These are phyloP conservation scores for Ectobius pallidus DNA, from an alignment of 2,888 invertebrate species.

Conservation along the genomic window DNA sequence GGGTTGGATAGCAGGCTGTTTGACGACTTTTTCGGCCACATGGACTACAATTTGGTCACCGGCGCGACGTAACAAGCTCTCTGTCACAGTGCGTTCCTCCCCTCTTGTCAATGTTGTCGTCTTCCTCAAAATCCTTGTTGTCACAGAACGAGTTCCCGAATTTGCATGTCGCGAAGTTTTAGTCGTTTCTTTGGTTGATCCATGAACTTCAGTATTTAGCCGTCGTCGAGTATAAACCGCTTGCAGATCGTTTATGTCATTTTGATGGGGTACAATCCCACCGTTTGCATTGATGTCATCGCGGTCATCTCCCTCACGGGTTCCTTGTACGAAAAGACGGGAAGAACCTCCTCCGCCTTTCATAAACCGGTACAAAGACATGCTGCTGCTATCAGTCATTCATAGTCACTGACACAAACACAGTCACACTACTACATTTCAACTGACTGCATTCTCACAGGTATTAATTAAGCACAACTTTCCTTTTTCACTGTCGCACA, in stretches of 20 bases:
- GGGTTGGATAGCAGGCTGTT: slow-evolving; percentile 54
- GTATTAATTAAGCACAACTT: too few species aligned
- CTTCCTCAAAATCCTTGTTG: slow-evolving; percentile 84
- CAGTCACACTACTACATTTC: too few species aligned
- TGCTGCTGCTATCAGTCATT: slow-evolving; percentile 51
- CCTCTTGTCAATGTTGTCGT: slow-evolving; percentile 88
- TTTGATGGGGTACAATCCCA: slow-evolving; percentile 54
- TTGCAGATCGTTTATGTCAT: slow-evolving; percentile 65
- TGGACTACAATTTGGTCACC: slow-evolving; percentile 28
- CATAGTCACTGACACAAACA: too few species aligned
- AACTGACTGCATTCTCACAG: too few species aligned
- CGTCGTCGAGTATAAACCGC: slow-evolving; percentile 83
- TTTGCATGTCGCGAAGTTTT: slow-evolving; percentile 81
- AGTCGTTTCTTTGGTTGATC: slow-evolving; percentile 82
- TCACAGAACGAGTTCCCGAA: slow-evolving; percentile 80
- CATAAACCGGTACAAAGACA: slow-evolving; percentile 82
- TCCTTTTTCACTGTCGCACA: too few species aligned
- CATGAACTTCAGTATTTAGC: slow-evolving; percentile 83
- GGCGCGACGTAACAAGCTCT: slow-evolving; percentile 54
- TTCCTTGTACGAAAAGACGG: slow-evolving; percentile 78
- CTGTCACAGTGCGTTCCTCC: slow-evolving; percentile 76
- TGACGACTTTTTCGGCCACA: slow-evolving; percentile 45
- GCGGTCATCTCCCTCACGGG: slow-evolving; percentile 67
- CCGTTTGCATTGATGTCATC: slow-evolving; percentile 53
- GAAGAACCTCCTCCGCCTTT: slow-evolving; percentile 58